Evolutionary conservation across 2,888 invertebrate species (phyloP).

Genomic region (Hirudinaria manillensis): DNA sequence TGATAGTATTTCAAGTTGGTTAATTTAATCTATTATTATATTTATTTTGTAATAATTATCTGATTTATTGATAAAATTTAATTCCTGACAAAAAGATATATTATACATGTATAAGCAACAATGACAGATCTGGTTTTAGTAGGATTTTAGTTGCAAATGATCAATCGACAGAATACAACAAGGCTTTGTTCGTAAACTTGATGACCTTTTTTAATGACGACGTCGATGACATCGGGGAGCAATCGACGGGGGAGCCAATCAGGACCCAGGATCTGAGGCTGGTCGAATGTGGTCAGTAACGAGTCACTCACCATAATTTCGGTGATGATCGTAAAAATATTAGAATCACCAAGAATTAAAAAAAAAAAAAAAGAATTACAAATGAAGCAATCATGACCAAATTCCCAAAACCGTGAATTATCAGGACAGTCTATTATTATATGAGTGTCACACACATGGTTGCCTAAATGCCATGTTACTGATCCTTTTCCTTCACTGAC

Average conservation of each 20-base stretch:
- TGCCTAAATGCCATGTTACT: too few relatives aligned
- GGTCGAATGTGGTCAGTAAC: background rate
- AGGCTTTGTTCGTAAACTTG: background rate
- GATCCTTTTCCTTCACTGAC: too few relatives aligned
- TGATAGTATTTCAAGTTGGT: background rate
- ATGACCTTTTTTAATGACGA: constrained; percentile 3
- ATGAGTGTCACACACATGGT: too few relatives aligned
- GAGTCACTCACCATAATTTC: background rate
- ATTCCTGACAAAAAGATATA: background rate
- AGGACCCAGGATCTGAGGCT: constrained; percentile 4
- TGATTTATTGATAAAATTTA: background rate
- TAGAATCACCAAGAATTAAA: background rate
- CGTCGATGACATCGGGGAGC: background rate
- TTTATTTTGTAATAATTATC: background rate
- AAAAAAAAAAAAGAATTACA: too few relatives aligned
- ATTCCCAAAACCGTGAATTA: too few relatives aligned
- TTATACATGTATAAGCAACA: too few relatives aligned
- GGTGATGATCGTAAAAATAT: background rate
- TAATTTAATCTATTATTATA: background rate
- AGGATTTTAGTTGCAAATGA: background rate
- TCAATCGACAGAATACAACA: background rate
- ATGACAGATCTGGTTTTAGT: too few relatives aligned
- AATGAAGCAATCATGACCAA: too few relatives aligned
- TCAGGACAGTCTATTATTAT: too few relatives aligned
- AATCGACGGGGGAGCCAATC: background rate